phyloP scores from a whole-genome alignment of 2,797 vertebrate genomes.

The Pangasius krempfi region DNA sequence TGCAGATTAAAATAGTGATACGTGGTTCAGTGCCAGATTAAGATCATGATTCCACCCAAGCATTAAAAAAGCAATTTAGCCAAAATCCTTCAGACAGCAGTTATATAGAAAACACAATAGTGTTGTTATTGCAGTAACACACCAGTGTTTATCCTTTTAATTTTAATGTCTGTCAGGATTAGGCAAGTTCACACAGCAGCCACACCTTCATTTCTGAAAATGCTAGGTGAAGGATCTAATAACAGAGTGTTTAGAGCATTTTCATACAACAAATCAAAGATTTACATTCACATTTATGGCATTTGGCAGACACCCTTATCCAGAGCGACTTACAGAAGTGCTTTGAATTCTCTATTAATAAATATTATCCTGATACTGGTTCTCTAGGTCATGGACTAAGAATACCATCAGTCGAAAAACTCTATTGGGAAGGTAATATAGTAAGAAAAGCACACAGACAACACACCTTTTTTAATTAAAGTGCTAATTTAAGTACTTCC shows the following conservation, averaged over 20 bases:
- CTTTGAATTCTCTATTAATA: too few relatives aligned
- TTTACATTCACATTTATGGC: too few relatives aligned
- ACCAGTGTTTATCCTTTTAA: background rate
- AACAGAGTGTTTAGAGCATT: background rate
- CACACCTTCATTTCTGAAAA: background rate
- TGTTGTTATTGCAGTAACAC: background rate
- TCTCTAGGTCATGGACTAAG: too few relatives aligned
- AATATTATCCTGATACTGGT: too few relatives aligned
- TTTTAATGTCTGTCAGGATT: constrained; percentile 17
- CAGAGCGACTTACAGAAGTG: too few relatives aligned
- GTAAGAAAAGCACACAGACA: too few relatives aligned
- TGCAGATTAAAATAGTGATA: background rate
- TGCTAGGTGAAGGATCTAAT: background rate
- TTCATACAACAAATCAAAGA: background rate
- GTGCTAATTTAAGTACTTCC: too few relatives aligned
- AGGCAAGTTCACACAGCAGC: background rate
- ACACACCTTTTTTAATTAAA: too few relatives aligned
- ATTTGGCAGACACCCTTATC: too few relatives aligned
- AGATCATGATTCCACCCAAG: background rate
- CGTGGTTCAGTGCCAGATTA: background rate
- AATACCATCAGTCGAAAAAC: too few relatives aligned
- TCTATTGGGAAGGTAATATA: too few relatives aligned
- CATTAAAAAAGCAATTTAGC: background rate
- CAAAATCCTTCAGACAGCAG: background rate
- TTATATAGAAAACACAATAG: background rate